Base-by-base conservation (phyloP, 2,888 invertebrate species). In the Prionchulus punctatus region DNA sequence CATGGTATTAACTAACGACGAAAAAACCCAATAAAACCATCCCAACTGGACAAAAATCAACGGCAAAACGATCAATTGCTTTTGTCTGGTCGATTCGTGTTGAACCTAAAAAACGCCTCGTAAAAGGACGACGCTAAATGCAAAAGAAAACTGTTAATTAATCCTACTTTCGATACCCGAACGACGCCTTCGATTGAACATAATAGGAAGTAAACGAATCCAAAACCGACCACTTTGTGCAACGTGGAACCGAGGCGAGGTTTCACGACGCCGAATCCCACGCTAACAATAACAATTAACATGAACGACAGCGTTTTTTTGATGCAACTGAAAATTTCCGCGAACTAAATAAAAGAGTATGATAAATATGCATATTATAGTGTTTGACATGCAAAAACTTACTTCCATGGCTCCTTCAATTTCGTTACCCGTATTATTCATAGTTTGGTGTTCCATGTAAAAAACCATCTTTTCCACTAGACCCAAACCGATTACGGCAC, bases 191-290 rank as follows among this genome's bases (percentile, higher is more conserved):
- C 91, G 56, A 86, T 80, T n/a, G 82, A 81, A 18, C 86, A 86
- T 53, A 91, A 76, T 28, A 83, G 72, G 64, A 87, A 88, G 76
- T 89, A 92, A 7, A 88, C 74, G 1, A 80, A 75, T 1, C 91
- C 91, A 45, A 85, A 82, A 53, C 83, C 84, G 27, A 88, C 81
- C 28, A 92, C 86, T 64, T 87, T 81, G 71, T 89, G 89, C 53
- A 92, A 76, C 64, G 87, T 84, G 12, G 86, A 82, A 27, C 91
- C 91, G 42, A 92, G 76, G 23, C 91, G 80, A 0, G 91, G 91
- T 71, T 90, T 91, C 61, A 91, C 90, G 65, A 92, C 90, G 51
- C 92, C 92, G 75, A 90, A 92, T 51, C 92, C 92, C 51, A 92
- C 78, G 60, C 88, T 88, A 59, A 91, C 91, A 57, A 92, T 89